phyloP scores from a whole-genome alignment of 2,888 invertebrate genomes.

The Tholera decimalis region DNA sequence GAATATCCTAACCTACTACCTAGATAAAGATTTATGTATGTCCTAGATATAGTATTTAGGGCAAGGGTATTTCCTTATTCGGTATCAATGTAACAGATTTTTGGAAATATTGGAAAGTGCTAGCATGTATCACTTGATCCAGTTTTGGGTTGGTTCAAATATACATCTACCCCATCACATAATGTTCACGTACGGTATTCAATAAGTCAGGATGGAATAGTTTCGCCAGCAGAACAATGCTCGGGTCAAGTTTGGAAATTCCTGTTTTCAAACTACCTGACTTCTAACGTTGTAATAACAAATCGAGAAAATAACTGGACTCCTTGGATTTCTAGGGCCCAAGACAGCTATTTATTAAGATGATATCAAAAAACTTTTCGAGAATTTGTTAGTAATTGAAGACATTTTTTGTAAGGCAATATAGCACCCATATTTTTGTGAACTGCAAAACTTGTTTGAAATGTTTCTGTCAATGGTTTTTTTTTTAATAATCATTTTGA shows the following conservation, averaged over 20 bases:
- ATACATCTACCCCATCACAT: background rate
- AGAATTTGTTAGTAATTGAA: background rate
- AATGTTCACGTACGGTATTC: background rate
- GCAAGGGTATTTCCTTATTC: too few species aligned
- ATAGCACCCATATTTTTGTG: background rate
- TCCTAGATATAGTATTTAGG: too few species aligned
- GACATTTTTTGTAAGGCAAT: background rate
- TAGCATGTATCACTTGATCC: too few species aligned
- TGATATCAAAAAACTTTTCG: background rate
- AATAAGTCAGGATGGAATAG: background rate
- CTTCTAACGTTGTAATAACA: constrained; percentile 8
- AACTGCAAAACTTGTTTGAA: background rate
- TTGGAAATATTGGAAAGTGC: background rate
- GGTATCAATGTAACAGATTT: background rate
- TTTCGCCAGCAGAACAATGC: background rate
- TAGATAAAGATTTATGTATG: background rate
- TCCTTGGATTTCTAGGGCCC: constrained; percentile 1
- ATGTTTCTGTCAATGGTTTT: background rate
- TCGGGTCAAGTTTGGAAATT: constrained; percentile 19
- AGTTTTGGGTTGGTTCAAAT: background rate
- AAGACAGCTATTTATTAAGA: background rate
- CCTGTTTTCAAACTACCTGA: constrained; percentile 1
- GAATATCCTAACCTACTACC: background rate
- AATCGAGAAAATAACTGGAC: constrained; percentile 14
- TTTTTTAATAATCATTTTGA: too few species aligned